A percentile compares a stretch with the other conserved stretches of the same genome.
Conservation (phyloP, 2,888 invertebrate species). For the Drosophila basisetae region DNA sequence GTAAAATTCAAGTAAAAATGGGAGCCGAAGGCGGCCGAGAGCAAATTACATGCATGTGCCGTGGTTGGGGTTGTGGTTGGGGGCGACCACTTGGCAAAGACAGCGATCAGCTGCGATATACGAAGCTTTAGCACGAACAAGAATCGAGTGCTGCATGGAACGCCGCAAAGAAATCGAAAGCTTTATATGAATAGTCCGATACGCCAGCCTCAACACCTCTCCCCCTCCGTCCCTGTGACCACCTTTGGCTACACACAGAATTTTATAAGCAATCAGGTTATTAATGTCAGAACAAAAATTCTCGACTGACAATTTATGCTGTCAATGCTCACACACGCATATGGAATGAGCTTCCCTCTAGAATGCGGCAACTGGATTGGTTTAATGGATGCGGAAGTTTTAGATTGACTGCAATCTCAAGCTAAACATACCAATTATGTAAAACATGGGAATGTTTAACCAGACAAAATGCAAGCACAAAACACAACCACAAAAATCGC, state of each 20-base stretch:
- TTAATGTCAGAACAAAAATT: constrained; percentile 59
- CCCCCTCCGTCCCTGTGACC: neutral
- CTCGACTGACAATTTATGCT: constrained; percentile 64
- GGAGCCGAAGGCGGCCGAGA: constrained; percentile 66
- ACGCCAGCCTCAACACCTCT: constrained; percentile 1
- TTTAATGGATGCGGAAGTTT: constrained; percentile 57
- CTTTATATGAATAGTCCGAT: constrained; percentile 30
- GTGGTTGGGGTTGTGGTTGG: constrained; percentile 10
- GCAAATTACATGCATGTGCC: constrained; percentile 45
- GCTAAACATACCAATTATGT: constrained; percentile 50
- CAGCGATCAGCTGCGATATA: constrained; percentile 66
- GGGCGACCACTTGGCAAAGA: constrained; percentile 10
- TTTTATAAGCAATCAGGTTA: constrained; percentile 62
- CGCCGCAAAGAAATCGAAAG: constrained; percentile 74
- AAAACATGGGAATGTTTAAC: constrained; percentile 6
- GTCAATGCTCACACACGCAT: constrained; percentile 61
- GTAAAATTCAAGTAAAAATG: constrained; percentile 50
- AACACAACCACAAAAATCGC: constrained; percentile 15
- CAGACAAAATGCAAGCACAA: constrained; percentile 15
- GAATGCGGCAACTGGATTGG: constrained; percentile 18
- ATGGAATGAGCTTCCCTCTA: constrained; percentile 52
- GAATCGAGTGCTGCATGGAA: constrained; percentile 64
- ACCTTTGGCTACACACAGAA: constrained; percentile 25
- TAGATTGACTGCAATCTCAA: constrained; percentile 16
- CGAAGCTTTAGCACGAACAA: constrained; percentile 51